A percentile compares a stretch with the other conserved stretches of the same genome.
These are phyloP conservation scores for Knipowitschia caucasica DNA, from an alignment of 2,797 vertebrate species.

Conservation along the genomic window DNA sequence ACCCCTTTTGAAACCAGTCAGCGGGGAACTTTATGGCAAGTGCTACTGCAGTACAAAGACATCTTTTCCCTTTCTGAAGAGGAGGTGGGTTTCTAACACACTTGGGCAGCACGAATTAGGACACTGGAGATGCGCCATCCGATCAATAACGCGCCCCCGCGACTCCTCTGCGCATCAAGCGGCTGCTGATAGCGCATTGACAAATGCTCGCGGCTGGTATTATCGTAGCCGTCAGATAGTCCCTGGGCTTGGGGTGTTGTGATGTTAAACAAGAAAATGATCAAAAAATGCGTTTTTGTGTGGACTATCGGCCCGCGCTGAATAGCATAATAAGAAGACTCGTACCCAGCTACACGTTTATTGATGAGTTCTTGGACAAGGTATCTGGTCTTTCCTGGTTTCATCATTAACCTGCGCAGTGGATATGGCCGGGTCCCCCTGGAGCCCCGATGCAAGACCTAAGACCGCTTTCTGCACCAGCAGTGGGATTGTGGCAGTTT, in stretches of 20 bases:
- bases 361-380: neutral
- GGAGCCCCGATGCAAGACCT: neutral
- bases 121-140: conserved; percentile 15
- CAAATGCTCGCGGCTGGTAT: conserved; percentile 22
- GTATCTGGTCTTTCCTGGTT: neutral
- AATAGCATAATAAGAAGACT: conserved; percentile 9
- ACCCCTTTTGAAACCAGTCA: neutral
- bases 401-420: neutral
- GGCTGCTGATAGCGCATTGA: no score
- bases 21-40: no score
- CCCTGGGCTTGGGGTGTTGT: conserved; percentile 14
- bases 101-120: conserved; percentile 11
- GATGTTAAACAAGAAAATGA: conserved; percentile 21
- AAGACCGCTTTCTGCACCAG: conserved; percentile 9
- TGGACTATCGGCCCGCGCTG: conserved; percentile 3
- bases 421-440: neutral
- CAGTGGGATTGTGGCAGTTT: conserved; percentile 16
- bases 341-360: conserved; percentile 6
- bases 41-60: conserved; percentile 21
- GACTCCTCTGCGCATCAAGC: conserved; percentile 17
- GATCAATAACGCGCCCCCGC: conserved; percentile 15
- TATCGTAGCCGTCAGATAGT: conserved; percentile 26
- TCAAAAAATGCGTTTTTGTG: no score
- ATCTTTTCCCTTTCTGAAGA: conserved; percentile 25
- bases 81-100: conserved; percentile 17